Conservation (phyloP, 2,797 vertebrate genomes). For the Cyclura pinguis region DNA sequence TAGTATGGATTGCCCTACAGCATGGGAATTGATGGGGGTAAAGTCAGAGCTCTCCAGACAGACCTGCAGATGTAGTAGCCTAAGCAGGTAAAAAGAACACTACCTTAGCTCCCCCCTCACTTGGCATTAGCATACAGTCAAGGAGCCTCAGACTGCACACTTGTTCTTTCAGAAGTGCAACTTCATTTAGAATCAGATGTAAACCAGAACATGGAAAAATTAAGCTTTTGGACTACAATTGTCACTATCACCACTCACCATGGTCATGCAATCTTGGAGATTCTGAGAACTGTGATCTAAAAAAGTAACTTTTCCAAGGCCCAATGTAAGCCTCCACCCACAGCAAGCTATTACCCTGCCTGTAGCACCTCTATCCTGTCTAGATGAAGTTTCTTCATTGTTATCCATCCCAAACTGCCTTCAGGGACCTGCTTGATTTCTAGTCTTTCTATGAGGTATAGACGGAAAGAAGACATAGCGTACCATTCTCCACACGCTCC, state of each 20-base stretch:
- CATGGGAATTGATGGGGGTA: not conserved
- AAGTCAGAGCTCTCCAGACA: not conserved
- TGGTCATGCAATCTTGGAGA: too few relatives aligned
- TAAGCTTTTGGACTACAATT: too few relatives aligned
- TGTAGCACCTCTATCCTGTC: not conserved
- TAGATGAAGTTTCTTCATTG: not conserved
- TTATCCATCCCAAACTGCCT: not conserved
- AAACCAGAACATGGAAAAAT: not conserved
- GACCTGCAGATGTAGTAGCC: not conserved
- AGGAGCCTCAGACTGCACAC: not conserved
- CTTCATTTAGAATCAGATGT: not conserved
- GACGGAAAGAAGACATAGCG: not conserved
- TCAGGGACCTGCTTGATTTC: not conserved
- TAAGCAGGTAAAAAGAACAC: not conserved
- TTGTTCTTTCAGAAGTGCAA: not conserved
- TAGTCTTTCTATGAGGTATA: not conserved
- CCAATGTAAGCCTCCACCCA: not conserved
- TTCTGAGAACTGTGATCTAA: too few relatives aligned
- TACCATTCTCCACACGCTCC: not conserved
- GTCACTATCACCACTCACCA: too few relatives aligned
- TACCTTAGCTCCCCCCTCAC: not conserved
- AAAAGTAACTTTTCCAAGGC: too few relatives aligned
- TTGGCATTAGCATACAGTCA: not conserved
- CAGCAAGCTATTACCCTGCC: not conserved
- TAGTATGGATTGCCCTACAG: not conserved